phyloP scores from a whole-genome alignment of 2,113 vertebrate genomes.

The Nibea coibor region DNA sequence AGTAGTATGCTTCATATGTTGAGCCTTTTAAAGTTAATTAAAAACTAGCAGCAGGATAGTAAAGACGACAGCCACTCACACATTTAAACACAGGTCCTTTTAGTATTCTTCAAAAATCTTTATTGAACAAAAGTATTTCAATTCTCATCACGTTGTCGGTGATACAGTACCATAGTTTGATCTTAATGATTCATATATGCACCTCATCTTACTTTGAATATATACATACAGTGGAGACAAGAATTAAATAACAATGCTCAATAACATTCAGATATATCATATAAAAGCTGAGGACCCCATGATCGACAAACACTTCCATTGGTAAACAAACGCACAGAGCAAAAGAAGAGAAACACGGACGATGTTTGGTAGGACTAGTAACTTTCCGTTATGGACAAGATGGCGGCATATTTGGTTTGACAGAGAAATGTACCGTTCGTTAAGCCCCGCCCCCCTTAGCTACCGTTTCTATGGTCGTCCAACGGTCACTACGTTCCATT shows the following conservation, averaged over 20 bases:
- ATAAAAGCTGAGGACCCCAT: constrained; percentile 79
- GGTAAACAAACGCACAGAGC: constrained; percentile 77
- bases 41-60: not conserved
- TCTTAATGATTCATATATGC: constrained; percentile 81
- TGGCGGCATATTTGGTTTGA: constrained; percentile 59
- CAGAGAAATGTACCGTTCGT: not conserved
- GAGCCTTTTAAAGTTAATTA: not conserved
- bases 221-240: constrained; percentile 85
- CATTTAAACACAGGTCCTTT: not conserved
- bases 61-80: not conserved
- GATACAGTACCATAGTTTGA: constrained; percentile 84
- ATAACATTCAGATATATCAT: constrained; percentile 84
- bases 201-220: constrained; percentile 79
- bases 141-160: constrained; percentile 83
- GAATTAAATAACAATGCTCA: constrained; percentile 86
- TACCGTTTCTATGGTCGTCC: not conserved
- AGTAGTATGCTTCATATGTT: no score
- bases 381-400: constrained; percentile 14
- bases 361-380: constrained; percentile 54
- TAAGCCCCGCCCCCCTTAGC: not conserved
- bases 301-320: constrained; percentile 80
- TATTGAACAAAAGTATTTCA: constrained; percentile 87
- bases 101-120: constrained; percentile 81
- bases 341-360: constrained; percentile 52
- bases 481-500: not conserved